Evolutionary conservation across 2,113 vertebrate genomes (phyloP), one percentile per base, ranked within the genome.

Genomic region (Psettodes erumei): DNA sequence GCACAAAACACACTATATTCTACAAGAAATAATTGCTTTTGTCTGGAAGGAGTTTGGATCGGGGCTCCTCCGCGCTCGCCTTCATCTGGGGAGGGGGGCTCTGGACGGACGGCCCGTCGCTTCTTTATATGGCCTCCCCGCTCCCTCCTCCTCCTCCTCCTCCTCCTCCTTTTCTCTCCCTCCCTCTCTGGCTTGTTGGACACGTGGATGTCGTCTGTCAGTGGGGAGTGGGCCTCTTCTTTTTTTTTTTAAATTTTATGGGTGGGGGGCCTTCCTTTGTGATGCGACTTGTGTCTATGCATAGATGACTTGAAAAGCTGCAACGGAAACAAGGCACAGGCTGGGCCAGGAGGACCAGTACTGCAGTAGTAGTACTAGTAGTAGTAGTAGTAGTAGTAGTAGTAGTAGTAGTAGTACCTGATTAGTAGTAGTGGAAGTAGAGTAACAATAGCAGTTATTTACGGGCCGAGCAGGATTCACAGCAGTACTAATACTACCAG

Each of bases 11-110:
- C 91, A 93, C 93, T 87, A 88, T 89, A 89, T 89, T 91, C 92
- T 91, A 91, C 91, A 92, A 93, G 93, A 94, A 94, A 94, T 94
- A 95, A 94, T 94, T 95, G 93, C 93, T 94, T 94, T 93, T 94
- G 93, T 94, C 93, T 94, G 93, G 92, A 94, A 93, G 91, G 93
- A 94, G 91, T 92, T 93, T 90, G 91, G 91, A 90, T 88, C 86
- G 79, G 87, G 91, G 92, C 89, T 88, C 90, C 90, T 91, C 82
- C 79, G 90, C 75, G 82, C 82, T 83, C 45, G 59, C 73, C 87
- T 79, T 87, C 82, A 83, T 80, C 84, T 72, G 84, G 50, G 69
- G 76, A 92, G 91, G 93, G 93, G 94, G 93, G 86, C 85, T 94
- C 84, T 85, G 60, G 94, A 95, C 86, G 92, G 93, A 92, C 94